Evolutionary conservation across 2,797 vertebrate genomes (phyloP), one percentile per base, ranked within the genome.

Genomic region (Aythya fuligula): DNA sequence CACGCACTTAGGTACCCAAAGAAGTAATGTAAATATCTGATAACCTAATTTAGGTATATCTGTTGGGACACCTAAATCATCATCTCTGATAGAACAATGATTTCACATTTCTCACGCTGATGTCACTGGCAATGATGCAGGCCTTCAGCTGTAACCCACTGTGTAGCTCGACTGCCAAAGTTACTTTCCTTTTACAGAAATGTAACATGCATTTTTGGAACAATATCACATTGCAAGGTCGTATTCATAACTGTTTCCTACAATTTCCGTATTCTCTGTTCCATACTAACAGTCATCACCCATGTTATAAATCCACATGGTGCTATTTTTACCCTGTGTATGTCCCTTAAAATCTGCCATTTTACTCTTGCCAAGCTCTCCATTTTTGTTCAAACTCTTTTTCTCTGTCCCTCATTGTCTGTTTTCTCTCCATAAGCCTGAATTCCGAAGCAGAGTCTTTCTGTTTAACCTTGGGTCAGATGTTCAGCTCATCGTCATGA

Each of bases 141-240:
- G 45, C 73, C 6, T 18, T 62, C 41, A 69, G 72, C 13, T 84
- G 38, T 32, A 78, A 39, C 17, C 39, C 61, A 71, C 17, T 4
- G 1, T 8, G 13, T 53, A 83, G 65, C 38, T 45, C 38, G 6
- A 16, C n/a, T 76, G 36, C 20, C 53, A 49, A 43, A 39, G 36
- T 51, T 71, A 38, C 7, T 54, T 72, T 54, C n/a, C 39, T 69
- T 61, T 13, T 51, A 54, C 38, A 81, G 38, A 54, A 60, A 64
- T 24, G 17, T 18, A 49, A 30, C 22, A 27, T 0, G 3, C n/a
- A 24, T 77, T 85, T 86, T 94, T 85, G 38, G 86, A 95, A 90
- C 90, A 87, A 39, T 94, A 96, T 87, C 94, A 94, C 94, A 95
- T 95, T 96, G 96, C 94, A 92, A 85, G 38, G 27, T 93, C 6